These are phyloP conservation scores for Phasianus colchicus DNA, from an alignment of 2,113 vertebrate species.

Conservation along the genomic window DNA sequence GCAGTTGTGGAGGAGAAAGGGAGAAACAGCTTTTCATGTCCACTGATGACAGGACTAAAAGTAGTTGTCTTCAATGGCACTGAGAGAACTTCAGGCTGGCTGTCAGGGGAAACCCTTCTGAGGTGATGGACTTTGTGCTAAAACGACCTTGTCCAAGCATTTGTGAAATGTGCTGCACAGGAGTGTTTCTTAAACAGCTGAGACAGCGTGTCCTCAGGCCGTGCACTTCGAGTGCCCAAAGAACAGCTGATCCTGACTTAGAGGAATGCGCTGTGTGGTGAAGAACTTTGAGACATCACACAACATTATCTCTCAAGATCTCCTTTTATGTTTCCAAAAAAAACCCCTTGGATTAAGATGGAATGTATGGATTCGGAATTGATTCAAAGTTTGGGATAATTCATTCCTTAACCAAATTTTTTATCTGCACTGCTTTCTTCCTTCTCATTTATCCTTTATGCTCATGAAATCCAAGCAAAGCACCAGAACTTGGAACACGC, in stretches of 20 bases:
- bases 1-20: background rate
- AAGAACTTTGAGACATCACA: background rate
- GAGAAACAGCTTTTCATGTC: background rate
- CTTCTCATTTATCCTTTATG: background rate
- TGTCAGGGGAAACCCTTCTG: background rate
- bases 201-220: background rate
- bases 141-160: background rate
- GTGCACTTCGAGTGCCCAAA: background rate
- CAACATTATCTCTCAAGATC: background rate
- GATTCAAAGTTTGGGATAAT: background rate
- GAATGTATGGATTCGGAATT: background rate
- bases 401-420: background rate
- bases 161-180: background rate
- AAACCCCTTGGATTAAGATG: background rate
- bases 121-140: background rate
- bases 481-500: background rate
- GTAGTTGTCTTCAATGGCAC: background rate
- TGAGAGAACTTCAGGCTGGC: background rate
- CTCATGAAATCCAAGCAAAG: background rate
- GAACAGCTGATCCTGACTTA: background rate
- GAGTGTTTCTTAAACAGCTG: background rate
- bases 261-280: background rate
- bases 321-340: background rate
- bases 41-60: background rate
- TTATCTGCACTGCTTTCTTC: background rate